Evolutionary conservation across 2,888 invertebrate species (phyloP), one percentile per base, ranked within the genome.

Genomic region (Argyra leucocephala): DNA sequence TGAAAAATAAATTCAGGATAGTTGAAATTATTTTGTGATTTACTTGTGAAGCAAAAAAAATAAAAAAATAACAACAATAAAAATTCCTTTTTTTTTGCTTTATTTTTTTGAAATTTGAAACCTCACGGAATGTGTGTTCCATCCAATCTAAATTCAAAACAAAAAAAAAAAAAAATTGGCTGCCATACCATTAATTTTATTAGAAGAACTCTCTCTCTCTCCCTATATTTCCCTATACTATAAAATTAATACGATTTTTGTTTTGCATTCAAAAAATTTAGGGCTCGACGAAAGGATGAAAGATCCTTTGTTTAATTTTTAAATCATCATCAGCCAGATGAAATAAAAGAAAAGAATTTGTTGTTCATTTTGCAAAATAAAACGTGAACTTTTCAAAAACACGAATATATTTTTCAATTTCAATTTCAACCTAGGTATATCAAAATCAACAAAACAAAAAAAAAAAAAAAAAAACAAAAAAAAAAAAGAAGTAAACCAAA

Each of bases 41-140:
- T 48, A 48, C 48, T n/a, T n/a, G 18, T 48, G 18, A 48, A 48
- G 12, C n/a, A n/a, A n/a, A n/a, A n/a, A n/a, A n/a, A n/a, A n/a
- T n/a, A n/a, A n/a, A n/a, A n/a, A n/a, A n/a, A n/a, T n/a, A n/a
- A n/a, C n/a, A n/a, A n/a, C n/a, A n/a, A n/a, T n/a, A n/a, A n/a
- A n/a, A n/a, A n/a, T n/a, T n/a, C n/a, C n/a, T 48, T 37, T 10
- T 10, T 37, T 37, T 37, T 26, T 37, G 3, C 3, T 37, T 15
- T 37, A 15, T 37, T 48, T 48, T 48, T 18, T 48, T 48, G 48
- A 48, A 48, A 48, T 48, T 48, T 48, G 48, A 48, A 48, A 48
- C 48, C 48, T 48, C 48, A 48, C 48, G 48, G 48, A 48, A 48
- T 15, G 48, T 48, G 48, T 48, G 48, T 48, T 48, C 48, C 48